Evolutionary conservation across 2,113 vertebrate genomes (phyloP), one percentile per base, ranked within the genome.

Genomic region (Bufo gargarizans): DNA sequence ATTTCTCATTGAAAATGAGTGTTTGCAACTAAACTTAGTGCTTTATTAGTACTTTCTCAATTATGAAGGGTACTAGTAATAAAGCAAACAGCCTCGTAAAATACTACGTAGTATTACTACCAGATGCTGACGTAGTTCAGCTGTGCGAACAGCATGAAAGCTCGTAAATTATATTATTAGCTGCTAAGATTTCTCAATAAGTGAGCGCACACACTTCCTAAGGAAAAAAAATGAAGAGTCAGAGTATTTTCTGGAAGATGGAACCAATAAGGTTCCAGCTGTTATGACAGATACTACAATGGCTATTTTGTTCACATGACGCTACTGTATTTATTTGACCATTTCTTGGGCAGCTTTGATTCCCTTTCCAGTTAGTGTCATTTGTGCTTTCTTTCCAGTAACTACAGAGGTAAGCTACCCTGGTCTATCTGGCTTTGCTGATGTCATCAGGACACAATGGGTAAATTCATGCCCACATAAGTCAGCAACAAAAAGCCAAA

Each of bases 391-490:
- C 69, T 76, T 85, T 59, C 84, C 84, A 61, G 71, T 85, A 85
- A 85, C 43, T 33, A 58, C 14, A 85, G 17, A 74, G 55, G 71
- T 85, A 85, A 85, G 22, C 84, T 72, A 67, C 22, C 50, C 22
- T 84, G 22, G 50, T 76, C 50, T 72, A 56, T 76, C 53, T 59
- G 47, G 67, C 69, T 59, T 56, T 74, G 84, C 69, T 85, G 74
- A 85, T 58, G 55, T 85, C 84, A 85, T 85, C 71, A 59, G 43
- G 53, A 77, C 43, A 85, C 53, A 85, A 85, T 77, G 71, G 71
- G 33, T 2, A 59, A 76, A 85, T 76, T 77, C 84, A 85, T 77
- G 33, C 16, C 55, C 69, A 59, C 53, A 85, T 74, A 61, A 77
- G 69, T 85, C 71, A 85, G 71, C 63, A 84, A 33, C 47, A 61